Conservation (phyloP, 2,113 vertebrate genomes). For the Colius striatus region DNA sequence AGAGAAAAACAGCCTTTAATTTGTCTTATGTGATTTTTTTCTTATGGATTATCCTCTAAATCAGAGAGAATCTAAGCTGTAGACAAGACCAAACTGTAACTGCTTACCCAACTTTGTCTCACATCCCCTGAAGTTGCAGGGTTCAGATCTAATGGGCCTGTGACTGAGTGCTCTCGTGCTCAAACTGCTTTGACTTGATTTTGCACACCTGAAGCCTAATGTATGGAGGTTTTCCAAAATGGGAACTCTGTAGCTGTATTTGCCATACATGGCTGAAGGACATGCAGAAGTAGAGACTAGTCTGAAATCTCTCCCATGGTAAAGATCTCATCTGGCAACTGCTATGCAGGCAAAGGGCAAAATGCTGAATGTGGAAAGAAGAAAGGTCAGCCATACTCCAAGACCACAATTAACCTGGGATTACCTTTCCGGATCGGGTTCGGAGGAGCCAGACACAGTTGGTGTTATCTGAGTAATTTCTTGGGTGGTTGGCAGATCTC, state of each 20-base stretch:
- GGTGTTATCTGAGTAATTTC: conserved; percentile 49
- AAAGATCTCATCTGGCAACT: background rate
- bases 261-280: background rate
- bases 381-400: background rate
- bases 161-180: background rate
- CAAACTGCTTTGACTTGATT: background rate
- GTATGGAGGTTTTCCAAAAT: background rate
- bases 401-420: background rate
- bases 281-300: background rate
- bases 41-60: background rate
- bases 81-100: background rate
- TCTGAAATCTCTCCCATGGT: background rate
- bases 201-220: background rate
- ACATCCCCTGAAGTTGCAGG: background rate
- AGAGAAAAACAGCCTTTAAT: background rate
- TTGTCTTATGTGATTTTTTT: background rate
- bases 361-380: background rate
- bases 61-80: background rate
- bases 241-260: background rate
- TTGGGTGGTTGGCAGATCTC: conserved; percentile 29
- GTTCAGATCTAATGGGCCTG: background rate
- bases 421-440: conserved; percentile 51
- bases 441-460: conserved; percentile 67
- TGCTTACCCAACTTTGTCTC: background rate
- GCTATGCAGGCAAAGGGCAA: background rate